Conservation (phyloP, 2,888 invertebrate genomes). For the Chydorus sphaericus region DNA sequence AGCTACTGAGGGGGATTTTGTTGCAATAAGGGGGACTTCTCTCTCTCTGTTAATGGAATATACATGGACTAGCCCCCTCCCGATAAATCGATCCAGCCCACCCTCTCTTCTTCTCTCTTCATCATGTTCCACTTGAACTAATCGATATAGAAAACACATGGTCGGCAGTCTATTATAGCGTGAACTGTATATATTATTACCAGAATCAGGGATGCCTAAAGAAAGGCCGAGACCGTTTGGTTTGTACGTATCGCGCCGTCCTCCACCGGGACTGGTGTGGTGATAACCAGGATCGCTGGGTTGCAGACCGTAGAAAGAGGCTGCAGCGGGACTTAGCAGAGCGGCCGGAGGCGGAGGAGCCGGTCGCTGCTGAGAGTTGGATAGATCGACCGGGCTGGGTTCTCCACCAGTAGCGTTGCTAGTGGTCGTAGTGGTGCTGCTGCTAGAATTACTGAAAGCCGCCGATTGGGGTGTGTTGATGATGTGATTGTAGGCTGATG, state of each 20-base stretch:
- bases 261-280: constrained; percentile 11
- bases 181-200: constrained; percentile 1
- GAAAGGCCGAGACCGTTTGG: constrained; percentile 15
- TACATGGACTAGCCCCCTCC: not conserved
- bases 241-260: constrained; percentile 15
- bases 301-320: not conserved
- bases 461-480: not conserved
- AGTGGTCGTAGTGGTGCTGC: too few relatives aligned
- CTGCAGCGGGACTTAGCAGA: not conserved
- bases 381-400: constrained; percentile 21
- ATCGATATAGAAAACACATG: constrained; percentile 1
- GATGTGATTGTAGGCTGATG: constrained; percentile 3
- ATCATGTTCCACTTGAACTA: not conserved
- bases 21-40: too few relatives aligned
- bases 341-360: not conserved
- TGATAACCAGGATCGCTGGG: not conserved
- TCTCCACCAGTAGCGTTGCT: constrained; percentile 16
- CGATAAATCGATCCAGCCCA: not conserved
- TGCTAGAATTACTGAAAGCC: too few relatives aligned
- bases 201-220: constrained; percentile 11
- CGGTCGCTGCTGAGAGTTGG: constrained; percentile 18
- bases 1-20: too few relatives aligned
- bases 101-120: not conserved
- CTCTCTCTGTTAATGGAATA: constrained; percentile 2
- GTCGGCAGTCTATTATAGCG: not conserved